phyloP scores from a whole-genome alignment of 2,888 invertebrate species.

The Microchrysa polita region DNA sequence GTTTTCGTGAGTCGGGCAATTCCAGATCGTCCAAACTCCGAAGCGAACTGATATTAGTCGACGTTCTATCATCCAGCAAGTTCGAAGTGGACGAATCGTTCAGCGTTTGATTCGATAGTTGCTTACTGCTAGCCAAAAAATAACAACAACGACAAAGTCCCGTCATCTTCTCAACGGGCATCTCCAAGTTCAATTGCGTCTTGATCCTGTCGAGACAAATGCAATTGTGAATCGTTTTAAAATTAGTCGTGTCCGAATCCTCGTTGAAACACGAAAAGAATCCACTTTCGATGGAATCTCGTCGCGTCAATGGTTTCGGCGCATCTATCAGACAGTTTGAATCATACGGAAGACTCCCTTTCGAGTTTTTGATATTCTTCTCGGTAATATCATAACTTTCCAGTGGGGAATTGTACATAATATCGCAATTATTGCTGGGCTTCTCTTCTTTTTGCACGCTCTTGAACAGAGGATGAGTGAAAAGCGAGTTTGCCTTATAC shows the following conservation, averaged over 20 bases:
- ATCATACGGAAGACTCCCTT: constrained; percentile 55
- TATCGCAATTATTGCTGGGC: constrained; percentile 42
- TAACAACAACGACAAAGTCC: constrained; percentile 62
- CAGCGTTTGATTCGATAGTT: constrained; percentile 55
- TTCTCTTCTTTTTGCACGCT: constrained; percentile 52
- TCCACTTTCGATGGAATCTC: constrained; percentile 89
- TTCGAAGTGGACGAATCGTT: constrained; percentile 67
- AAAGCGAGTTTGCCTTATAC: constrained; percentile 68
- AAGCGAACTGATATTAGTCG: constrained; percentile 68
- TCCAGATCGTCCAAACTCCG: constrained; percentile 71
- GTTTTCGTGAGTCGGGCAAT: constrained; percentile 59
- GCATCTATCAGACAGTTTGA: constrained; percentile 55
- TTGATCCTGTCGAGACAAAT: constrained; percentile 61
- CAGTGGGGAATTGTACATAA: constrained; percentile 50
- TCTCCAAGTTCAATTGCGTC: constrained; percentile 59
- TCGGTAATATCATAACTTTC: constrained; percentile 53
- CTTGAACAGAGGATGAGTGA: constrained; percentile 69
- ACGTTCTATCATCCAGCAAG: constrained; percentile 69
- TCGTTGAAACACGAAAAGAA: constrained; percentile 90
- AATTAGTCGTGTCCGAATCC: constrained; percentile 74
- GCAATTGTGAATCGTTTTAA: constrained; percentile 53
- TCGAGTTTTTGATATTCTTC: constrained; percentile 57
- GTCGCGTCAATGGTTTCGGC: constrained; percentile 68
- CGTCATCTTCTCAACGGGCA: constrained; percentile 60
- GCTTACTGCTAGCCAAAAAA: constrained; percentile 47